phyloP scores from a whole-genome alignment of 2,113 vertebrate species.

The Hucho hucho region DNA sequence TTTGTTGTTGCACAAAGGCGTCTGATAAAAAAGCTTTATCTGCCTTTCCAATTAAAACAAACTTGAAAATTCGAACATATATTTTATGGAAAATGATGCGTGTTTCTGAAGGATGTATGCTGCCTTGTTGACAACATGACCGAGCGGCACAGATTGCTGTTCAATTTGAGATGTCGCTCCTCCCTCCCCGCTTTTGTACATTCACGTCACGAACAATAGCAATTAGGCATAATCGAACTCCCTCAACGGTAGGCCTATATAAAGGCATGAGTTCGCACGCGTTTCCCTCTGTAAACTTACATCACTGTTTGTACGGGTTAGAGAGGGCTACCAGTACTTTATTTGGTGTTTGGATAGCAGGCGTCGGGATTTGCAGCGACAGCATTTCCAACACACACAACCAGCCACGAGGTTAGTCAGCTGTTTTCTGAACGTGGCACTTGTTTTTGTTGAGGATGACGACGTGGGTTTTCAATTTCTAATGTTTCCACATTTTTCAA shows the following conservation, averaged over 20 bases:
- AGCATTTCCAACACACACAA: slow-evolving; percentile 6
- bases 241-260: slow-evolving; percentile 46
- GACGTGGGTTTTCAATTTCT: not conserved
- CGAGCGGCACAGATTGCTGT: too few relatives aligned
- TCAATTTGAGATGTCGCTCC: too few relatives aligned
- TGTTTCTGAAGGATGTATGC: too few relatives aligned
- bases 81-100: too few relatives aligned
- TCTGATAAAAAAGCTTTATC: too few relatives aligned
- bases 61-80: too few relatives aligned
- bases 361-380: not conserved
- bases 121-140: too few relatives aligned
- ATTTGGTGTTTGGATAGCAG: slow-evolving; percentile 21
- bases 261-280: slow-evolving; percentile 42
- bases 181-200: too few relatives aligned
- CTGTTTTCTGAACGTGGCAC: not conserved
- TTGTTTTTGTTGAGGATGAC: not conserved
- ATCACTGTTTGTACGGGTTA: slow-evolving; percentile 20
- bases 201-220: too few relatives aligned
- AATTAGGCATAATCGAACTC: too few relatives aligned
- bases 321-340: not conserved
- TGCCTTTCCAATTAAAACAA: too few relatives aligned
- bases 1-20: too few relatives aligned
- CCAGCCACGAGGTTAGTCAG: slow-evolving; percentile 51
- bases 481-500: not conserved
- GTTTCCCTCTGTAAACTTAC: slow-evolving; percentile 32